Evolutionary conservation across 37 sponge, comb jelly and placozoan species (phyloP).

Genomic region (Hexactinellida sp.): DNA sequence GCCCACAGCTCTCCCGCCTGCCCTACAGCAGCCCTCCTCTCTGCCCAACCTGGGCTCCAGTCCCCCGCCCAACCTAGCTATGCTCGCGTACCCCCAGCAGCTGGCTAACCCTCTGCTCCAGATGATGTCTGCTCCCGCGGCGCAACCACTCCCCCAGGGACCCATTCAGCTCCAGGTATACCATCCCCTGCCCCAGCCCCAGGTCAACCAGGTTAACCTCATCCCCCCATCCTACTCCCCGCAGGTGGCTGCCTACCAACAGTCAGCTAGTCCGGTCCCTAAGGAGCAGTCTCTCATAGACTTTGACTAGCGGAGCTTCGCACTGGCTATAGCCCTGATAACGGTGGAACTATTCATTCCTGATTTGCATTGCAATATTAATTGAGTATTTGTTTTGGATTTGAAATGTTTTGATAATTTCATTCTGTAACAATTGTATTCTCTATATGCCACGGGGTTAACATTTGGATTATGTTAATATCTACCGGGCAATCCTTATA

Average conservation of each 20-base stretch:
- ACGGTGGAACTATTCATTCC: no score
- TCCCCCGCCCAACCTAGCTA: neutral
- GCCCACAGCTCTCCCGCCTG: neutral
- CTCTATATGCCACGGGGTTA: no score
- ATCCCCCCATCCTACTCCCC: neutral
- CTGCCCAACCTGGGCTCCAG: neutral
- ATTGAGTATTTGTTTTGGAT: no score
- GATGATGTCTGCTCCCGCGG: neutral
- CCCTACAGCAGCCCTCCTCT: neutral
- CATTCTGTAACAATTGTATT: no score
- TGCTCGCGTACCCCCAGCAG: neutral
- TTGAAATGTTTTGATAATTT: no score
- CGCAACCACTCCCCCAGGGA: neutral
- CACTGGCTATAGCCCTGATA: no score
- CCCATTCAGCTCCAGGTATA: neutral
- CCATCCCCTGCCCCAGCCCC: neutral
- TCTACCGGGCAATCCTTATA: no score
- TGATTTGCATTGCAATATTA: no score
- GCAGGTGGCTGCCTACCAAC: neutral
- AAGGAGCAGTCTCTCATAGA: constrained; percentile 7
- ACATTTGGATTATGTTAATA: no score
- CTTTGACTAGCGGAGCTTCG: neutral
- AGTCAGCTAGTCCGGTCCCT: neutral
- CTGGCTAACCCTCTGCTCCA: neutral
- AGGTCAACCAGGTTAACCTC: neutral